phyloP scores from a whole-genome alignment of 2,888 invertebrate species.

The Crematogaster levior region DNA sequence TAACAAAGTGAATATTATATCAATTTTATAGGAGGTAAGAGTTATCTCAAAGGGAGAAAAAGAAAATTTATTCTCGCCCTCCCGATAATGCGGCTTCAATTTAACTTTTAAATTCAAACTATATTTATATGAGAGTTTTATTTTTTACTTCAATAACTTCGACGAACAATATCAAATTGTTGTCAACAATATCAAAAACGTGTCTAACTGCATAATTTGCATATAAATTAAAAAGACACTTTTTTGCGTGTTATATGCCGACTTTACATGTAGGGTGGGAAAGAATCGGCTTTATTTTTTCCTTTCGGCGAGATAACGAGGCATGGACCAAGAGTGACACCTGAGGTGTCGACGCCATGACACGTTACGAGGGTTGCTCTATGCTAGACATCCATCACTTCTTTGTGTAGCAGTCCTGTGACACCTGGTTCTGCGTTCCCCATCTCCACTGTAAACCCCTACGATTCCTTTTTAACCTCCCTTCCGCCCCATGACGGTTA shows the following conservation, averaged over 20 bases:
- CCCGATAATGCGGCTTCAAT: neutral
- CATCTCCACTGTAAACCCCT: conserved; percentile 58
- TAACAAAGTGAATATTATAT: conserved; percentile 49
- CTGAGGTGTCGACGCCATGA: conserved; percentile 81
- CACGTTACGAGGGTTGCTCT: conserved; percentile 80
- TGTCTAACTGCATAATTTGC: conserved; percentile 8
- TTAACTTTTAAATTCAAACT: neutral
- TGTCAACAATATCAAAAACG: too few species aligned
- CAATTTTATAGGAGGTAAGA: neutral
- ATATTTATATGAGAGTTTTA: neutral
- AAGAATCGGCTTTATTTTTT: conserved; percentile 50
- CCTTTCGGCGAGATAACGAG: conserved; percentile 78
- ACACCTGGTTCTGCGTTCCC: conserved; percentile 81
- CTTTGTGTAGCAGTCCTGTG: conserved; percentile 78
- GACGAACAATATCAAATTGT: neutral
- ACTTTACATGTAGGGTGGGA: conserved; percentile 21
- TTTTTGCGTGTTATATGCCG: neutral
- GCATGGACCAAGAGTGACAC: conserved; percentile 82
- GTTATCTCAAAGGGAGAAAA: neutral
- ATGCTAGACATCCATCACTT: conserved; percentile 82
- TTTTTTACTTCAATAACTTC: neutral
- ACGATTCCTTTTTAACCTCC: conserved; percentile 66
- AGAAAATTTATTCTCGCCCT: neutral
- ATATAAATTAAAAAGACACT: conserved; percentile 18
- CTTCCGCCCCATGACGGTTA: conserved; percentile 58